Evolutionary conservation across 2,113 vertebrate genomes (phyloP), one percentile per base, ranked within the genome.

Genomic region (Aix galericulata): DNA sequence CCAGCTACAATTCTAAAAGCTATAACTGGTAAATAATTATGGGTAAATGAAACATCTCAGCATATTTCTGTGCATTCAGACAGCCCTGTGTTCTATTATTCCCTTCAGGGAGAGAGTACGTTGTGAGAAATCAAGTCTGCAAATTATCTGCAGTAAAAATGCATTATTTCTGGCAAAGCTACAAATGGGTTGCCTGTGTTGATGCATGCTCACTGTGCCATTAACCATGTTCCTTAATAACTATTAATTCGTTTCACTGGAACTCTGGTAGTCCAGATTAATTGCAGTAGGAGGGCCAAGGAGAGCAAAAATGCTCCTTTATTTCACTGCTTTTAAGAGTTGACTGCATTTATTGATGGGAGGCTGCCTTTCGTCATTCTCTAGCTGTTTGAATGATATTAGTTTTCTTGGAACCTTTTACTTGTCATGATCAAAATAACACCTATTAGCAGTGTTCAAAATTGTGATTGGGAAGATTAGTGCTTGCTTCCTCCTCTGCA

Each of bases 141-240:
- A 96, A 93, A 94, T 95, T 91, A 90, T 87, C 76, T 94, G 62
- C 74, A 18, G 14, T 94, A 95, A 91, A 94, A 95, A 83, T 67
- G 34, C 36, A 75, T 92, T 93, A 91, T 91, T 93, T 94, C 82
- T 94, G 88, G 88, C 80, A 88, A 90, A 95, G 83, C 48, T 97
- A 74, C 89, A 88, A 96, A 94, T 86, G 73, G 79, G 73, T 23
- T 95, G 82, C 48, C 88, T 93, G 88, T 95, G 88, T 93, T 95
- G 88, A 93, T 93, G 90, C 94, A 95, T 95, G 79, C 80, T 36
- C 27, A 72, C 60, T n/a, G 48, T 92, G 86, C 91, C 86, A 93
- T 94, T 93, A 96, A 58, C 76, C 53, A 13, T 79, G 72, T 94
- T 92, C 83, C 38, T 86, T 93, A 88, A 93, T 90, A 93, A 83